A percentile compares a stretch with the other conserved stretches of the same genome.
These are phyloP conservation scores for Syngnathoides biaculeatus DNA, from an alignment of 2,113 vertebrate genomes.

Conservation along the genomic window DNA sequence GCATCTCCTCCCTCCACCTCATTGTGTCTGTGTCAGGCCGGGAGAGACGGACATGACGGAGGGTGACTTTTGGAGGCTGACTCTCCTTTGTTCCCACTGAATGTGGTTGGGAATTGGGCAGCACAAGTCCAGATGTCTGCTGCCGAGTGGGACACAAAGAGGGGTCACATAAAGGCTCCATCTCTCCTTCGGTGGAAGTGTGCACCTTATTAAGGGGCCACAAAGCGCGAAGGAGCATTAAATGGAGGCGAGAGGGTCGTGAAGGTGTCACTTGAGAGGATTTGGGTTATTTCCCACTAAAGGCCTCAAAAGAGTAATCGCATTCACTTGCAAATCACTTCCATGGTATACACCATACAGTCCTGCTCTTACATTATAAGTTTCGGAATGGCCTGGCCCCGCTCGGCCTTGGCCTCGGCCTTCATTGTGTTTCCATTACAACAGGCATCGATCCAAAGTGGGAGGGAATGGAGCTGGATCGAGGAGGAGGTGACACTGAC, in stretches of 20 bases:
- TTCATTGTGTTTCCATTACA: too few relatives aligned
- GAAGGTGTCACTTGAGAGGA: conserved; percentile 21
- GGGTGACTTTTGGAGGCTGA: conserved; percentile 53
- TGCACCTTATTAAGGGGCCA: conserved; percentile 49
- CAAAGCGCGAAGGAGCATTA: conserved; percentile 42
- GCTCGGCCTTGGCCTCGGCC: too few relatives aligned
- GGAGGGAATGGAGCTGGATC: too few relatives aligned
- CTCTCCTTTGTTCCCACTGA: conserved; percentile 58
- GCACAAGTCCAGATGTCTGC: conserved; percentile 66
- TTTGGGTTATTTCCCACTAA: conserved; percentile 16
- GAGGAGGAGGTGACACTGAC: too few relatives aligned
- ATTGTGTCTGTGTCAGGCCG: conserved; percentile 70
- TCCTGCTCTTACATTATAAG: too few relatives aligned
- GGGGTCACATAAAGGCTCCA: conserved; percentile 35
- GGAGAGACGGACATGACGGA: conserved; percentile 66
- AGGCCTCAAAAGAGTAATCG: too few relatives aligned
- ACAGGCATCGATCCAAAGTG: too few relatives aligned
- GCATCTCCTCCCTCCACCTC: conserved; percentile 27
- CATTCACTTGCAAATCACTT: background rate
- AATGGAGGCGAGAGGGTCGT: conserved; percentile 37
- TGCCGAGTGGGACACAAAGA: conserved; percentile 50
- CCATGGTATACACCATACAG: background rate
- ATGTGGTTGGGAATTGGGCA: conserved; percentile 54
- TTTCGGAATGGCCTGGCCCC: too few relatives aligned
- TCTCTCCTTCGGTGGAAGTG: conserved; percentile 39